Conservation (phyloP, 2,797 vertebrate genomes). For the Galago senegalensis region DNA sequence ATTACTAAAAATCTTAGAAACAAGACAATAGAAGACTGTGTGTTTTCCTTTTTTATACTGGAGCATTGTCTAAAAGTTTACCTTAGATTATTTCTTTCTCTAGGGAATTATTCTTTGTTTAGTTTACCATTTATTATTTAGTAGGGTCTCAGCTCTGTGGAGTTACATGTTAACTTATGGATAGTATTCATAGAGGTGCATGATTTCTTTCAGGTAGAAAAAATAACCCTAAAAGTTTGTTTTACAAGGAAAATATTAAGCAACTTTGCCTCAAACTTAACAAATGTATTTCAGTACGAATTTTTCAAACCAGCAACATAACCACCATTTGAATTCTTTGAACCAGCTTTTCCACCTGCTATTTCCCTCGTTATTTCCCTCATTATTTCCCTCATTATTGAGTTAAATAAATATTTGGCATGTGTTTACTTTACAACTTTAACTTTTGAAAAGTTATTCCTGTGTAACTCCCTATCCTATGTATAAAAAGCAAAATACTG, state of each 20-base stretch:
- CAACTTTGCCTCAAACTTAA: conserved; percentile 33
- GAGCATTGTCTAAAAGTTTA: conserved; percentile 10
- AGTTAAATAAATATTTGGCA: conserved; percentile 46
- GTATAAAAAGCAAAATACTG: not conserved
- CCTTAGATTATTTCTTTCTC: conserved; percentile 9
- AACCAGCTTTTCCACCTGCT: conserved; percentile 31
- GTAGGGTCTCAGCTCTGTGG: not conserved
- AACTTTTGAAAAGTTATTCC: conserved; percentile 37
- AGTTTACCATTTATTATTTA: conserved; percentile 1
- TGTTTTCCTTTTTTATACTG: conserved; percentile 14
- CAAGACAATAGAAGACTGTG: not conserved
- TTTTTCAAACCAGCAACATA: conserved; percentile 51
- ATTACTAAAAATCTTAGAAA: conserved; percentile 58
- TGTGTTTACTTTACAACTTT: conserved; percentile 20
- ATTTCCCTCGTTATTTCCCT: not conserved
- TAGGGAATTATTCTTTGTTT: not conserved
- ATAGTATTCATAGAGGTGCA: not conserved
- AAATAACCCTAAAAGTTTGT: conserved; percentile 36
- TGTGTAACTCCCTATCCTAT: not conserved
- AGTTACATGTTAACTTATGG: conserved; percentile 5
- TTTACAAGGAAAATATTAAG: conserved; percentile 50
- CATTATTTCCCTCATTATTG: not conserved
- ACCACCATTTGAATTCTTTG: conserved; percentile 52
- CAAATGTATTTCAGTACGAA: not conserved
- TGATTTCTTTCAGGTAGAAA: conserved; percentile 18